Conservation (phyloP, 2,888 invertebrate genomes). For the Pristionchus maxplancki region DNA sequence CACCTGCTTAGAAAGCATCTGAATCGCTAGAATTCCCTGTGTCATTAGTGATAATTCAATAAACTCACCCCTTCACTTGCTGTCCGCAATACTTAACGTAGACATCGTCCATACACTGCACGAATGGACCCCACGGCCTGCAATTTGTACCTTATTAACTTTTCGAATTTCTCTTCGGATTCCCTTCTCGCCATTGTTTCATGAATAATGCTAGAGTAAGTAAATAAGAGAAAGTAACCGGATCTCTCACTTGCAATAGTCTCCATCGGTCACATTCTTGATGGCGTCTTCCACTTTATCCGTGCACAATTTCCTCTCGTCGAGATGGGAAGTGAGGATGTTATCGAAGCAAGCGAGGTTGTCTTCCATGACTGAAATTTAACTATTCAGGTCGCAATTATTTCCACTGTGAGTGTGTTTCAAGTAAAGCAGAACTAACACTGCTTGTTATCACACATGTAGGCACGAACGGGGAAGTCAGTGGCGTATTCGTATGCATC, state of each 20-base stretch:
- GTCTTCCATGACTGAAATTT: constrained; percentile 6
- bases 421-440: neutral
- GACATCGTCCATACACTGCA: constrained; percentile 4
- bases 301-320: constrained; percentile 10
- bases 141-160: neutral
- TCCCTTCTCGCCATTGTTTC: too few relatives aligned
- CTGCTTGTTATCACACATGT: constrained; percentile 28
- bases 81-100: constrained; percentile 40
- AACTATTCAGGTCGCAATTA: neutral
- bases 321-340: neutral
- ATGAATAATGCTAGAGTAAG: too few relatives aligned
- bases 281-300: neutral
- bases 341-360: constrained; percentile 20
- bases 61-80: constrained; percentile 15
- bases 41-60: too few relatives aligned
- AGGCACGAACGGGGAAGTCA: constrained; percentile 28
- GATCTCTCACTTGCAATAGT: constrained; percentile 39
- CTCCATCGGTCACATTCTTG: constrained; percentile 26
- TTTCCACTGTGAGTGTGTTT: neutral
- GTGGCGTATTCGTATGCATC: constrained; percentile 8
- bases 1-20: too few relatives aligned
- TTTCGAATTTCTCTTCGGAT: too few relatives aligned
- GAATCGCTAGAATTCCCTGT: too few relatives aligned
- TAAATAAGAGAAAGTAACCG: neutral
- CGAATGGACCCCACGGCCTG: constrained; percentile 3